These are phyloP conservation scores for Drosophila aldrichi DNA, from an alignment of 2,888 invertebrate species.

Conservation along the genomic window DNA sequence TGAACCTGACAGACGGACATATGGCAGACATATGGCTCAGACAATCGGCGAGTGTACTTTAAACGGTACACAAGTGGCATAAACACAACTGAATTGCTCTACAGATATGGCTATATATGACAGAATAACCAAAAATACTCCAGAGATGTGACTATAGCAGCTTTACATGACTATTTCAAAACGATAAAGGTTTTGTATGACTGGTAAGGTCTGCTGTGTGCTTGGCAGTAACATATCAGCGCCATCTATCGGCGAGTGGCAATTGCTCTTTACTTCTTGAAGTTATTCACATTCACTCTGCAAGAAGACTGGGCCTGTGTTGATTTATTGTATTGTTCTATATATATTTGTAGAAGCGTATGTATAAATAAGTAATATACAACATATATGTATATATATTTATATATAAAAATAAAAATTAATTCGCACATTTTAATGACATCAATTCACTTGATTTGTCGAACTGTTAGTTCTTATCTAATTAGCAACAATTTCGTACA, in stretches of 20 bases:
- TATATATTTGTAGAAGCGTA: no score
- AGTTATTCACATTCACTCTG: neutral
- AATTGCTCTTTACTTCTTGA: neutral
- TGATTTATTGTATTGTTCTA: no score
- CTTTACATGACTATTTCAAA: neutral
- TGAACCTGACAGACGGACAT: conserved; percentile 19
- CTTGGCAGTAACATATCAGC: neutral
- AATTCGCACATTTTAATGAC: conserved; percentile 2
- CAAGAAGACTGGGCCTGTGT: neutral
- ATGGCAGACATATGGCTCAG: conserved; percentile 21
- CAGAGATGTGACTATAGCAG: neutral
- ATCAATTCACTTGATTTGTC: conserved; percentile 1
- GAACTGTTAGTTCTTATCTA: conserved; percentile 4
- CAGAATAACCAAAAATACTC: neutral
- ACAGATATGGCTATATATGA: neutral
- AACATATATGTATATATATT: no score
- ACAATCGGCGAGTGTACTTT: conserved; percentile 1
- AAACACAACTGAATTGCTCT: neutral
- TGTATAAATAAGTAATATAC: no score
- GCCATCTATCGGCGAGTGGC: neutral
- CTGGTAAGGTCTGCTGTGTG: no score
- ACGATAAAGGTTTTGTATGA: neutral
- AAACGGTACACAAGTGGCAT: neutral
- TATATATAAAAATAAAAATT: neutral
- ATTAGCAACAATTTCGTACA: conserved; percentile 2